Base-by-base conservation (phyloP, 2,888 invertebrate genomes). In the Thera obeliscata region DNA sequence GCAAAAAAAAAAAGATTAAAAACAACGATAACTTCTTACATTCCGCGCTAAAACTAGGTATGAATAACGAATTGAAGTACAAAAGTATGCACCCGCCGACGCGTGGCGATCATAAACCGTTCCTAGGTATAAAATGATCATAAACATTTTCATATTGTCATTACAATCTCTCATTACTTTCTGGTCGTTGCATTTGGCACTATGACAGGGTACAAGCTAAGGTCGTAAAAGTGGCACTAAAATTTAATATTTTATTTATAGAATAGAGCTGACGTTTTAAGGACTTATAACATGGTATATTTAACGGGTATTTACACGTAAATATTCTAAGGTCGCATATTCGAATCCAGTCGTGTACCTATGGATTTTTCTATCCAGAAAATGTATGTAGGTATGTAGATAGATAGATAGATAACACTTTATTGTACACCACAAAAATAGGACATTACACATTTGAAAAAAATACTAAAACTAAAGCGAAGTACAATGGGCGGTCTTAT, bases 101-200 rank as follows among this genome's bases (percentile, higher is more conserved):
- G 64, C 69, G 71, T 64, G 71, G 48, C 68, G 65, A 70, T 71
- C 65, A 57, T 69, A 66, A 70, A 64, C 50, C 54, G 54, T 43
- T 58, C 48, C 52, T 67, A 56, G 56, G 59, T 67, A 67, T 69
- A 67, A 72, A 72, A 67, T 57, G 48, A 64, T 61, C 66, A 65
- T 72, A 72, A 70, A 72, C 64, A 72, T 72, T 64, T 64, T 72
- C 72, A 70, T 70, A 67, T 64, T 67, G 63, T 64, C 66, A 68
- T 71, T 50, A 55, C 36, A 36, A 11, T n/a, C 2, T n/a, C 36
- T 55, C 56, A 41, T 56, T 41, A 56, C 56, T 54, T 35, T 35
- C 8, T 9, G 43, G 54, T 11, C 22, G 43, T 46, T 52, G 52
- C 33, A 33, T 52, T 52, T 52, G 22, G 52, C 52, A 52, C 52